Base-by-base conservation (phyloP, 2,888 invertebrate species). In the Folsomia manolachei region DNA sequence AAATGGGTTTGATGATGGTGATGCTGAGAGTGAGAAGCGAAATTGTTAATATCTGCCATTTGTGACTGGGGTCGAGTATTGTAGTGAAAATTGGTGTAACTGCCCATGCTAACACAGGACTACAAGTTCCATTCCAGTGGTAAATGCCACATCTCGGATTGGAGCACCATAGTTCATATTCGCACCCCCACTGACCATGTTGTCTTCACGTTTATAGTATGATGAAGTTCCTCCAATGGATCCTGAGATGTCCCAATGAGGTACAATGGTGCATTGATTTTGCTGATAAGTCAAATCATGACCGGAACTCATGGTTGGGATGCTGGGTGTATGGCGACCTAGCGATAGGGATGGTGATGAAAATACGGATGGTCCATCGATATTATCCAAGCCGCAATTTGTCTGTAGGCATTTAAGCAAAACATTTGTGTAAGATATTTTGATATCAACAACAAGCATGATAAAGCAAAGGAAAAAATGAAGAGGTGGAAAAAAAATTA, bases 51-150 rank as follows among this genome's bases (percentile, higher is more conserved):
- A 25, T 87, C 85, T 74, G 71, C 67, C 27, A n/a, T n/a, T n/a
- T n/a, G n/a, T n/a, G n/a, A n/a, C 51, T 75, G 39, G 39, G 39
- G 65, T 18, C 53, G 61, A 63, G 39, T 65, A 18, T 67, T 51
- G 26, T 89, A 90, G 82, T 90, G 90, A 66, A 90, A 85, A 83
- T 89, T 89, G 78, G 88, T 89, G 82, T 89, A 91, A 82, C 87
- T 89, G 26, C 89, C 88, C 72, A 87, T 84, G 82, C 88, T 88
- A 23, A 89, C 88, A 83, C 90, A 90, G 61, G 88, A 87, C 82
- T 88, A n/a, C 89, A 71, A 88, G 87, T 82, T 88, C 88, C 63
- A 88, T 84, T 81, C 88, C 86, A 27, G 88, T 87, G 64, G 77
- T 78, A 53, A 82, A 81, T 19, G 81, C 75, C 23, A 87, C 86